Conservation (phyloP, 2,797 vertebrate species). For the Sarcophilus harrisii region DNA sequence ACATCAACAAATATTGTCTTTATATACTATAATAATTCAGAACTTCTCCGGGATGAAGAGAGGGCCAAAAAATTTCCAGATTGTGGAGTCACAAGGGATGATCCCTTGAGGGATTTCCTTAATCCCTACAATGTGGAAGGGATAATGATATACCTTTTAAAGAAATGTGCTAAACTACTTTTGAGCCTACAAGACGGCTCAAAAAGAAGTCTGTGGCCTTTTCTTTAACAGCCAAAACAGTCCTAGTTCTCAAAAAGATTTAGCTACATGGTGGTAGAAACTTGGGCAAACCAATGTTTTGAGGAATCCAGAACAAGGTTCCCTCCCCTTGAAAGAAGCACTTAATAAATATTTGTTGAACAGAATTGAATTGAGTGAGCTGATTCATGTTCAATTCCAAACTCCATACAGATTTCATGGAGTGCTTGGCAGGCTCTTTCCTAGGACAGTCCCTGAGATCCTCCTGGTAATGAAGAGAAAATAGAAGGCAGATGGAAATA, state of each 20-base stretch:
- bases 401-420: background rate
- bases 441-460: background rate
- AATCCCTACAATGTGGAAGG: background rate
- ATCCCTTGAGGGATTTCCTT: too few relatives aligned
- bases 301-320: background rate
- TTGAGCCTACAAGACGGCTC: background rate
- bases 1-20: background rate
- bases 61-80: background rate
- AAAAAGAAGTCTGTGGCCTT: background rate
- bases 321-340: background rate
- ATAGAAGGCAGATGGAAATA: background rate
- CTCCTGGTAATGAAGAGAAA: background rate
- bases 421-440: background rate
- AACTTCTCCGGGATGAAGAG: background rate
- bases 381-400: background rate
- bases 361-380: background rate
- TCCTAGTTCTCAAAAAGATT: background rate
- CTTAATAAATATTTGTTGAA: background rate
- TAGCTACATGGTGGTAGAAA: background rate
- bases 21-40: background rate
- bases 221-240: background rate
- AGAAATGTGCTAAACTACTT: background rate
- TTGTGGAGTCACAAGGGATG: background rate
- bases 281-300: background rate
- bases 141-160: background rate